A percentile compares a stretch with the other conserved stretches of the same genome.
Evolutionary conservation across 2,113 vertebrate species (phyloP).

Genomic region (Ornithorhynchus anatinus): DNA sequence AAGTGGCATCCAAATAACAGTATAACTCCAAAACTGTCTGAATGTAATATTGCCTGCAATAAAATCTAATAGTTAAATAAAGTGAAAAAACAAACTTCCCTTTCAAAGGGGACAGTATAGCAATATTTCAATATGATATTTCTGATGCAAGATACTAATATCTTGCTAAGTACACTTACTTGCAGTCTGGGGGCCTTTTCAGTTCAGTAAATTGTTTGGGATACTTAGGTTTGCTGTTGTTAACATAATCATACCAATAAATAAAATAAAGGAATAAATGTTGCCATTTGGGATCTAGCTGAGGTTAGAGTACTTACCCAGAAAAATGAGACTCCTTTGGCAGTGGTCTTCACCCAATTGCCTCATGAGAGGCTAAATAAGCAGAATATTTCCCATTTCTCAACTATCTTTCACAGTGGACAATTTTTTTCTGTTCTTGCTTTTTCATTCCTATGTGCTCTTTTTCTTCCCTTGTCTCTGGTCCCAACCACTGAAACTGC

Average conservation of each 20-base stretch:
- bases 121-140: slow-evolving; percentile 28
- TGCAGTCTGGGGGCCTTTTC: not conserved
- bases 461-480: not conserved
- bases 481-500: not conserved
- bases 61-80: slow-evolving; percentile 50
- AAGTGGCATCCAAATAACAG: slow-evolving; percentile 20
- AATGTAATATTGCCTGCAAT: slow-evolving; percentile 29
- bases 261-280: slow-evolving; percentile 4
- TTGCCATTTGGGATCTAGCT: not conserved
- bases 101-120: not conserved
- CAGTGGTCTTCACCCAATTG: not conserved
- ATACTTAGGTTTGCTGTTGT: not conserved
- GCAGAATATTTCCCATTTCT: not conserved
- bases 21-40: slow-evolving; percentile 38
- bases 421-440: slow-evolving; percentile 2
- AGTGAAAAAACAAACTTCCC: slow-evolving; percentile 24
- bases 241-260: slow-evolving; percentile 29
- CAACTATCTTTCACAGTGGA: not conserved
- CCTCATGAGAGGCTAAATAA: not conserved
- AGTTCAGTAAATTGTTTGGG: not conserved
- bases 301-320: not conserved
- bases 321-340: not conserved
- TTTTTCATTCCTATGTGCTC: not conserved
- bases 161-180: slow-evolving; percentile 25
- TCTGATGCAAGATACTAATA: slow-evolving; percentile 20